Evolutionary conservation across 2,797 vertebrate genomes (phyloP).

Genomic region (Bufotes viridis): DNA sequence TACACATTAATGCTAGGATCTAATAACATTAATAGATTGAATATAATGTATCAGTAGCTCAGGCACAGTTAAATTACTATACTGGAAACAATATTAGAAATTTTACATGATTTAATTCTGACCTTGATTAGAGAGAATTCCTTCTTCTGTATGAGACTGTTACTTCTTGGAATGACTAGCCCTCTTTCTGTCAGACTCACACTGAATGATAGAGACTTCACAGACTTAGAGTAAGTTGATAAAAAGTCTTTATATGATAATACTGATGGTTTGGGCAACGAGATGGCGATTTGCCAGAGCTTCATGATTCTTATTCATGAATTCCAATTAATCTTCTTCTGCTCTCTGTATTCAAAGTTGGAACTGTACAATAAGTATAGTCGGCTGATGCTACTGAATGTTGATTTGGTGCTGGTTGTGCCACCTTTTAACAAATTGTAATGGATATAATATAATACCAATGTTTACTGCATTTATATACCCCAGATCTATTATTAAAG

Average conservation of each 20-base stretch:
- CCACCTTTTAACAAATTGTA: not conserved
- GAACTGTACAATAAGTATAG: not conserved
- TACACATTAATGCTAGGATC: not conserved
- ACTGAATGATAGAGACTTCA: slow-evolving; percentile 38
- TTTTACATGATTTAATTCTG: slow-evolving; percentile 25
- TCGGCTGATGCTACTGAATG: not conserved
- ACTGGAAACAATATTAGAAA: not conserved
- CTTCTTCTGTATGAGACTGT: slow-evolving; percentile 24
- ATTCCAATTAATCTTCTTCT: slow-evolving; percentile 34
- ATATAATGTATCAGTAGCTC: not conserved
- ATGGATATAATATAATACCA: not conserved
- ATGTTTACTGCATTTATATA: not conserved
- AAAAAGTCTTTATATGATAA: slow-evolving; percentile 41
- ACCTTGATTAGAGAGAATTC: slow-evolving; percentile 33
- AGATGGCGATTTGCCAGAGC: slow-evolving; percentile 8
- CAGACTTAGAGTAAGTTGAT: slow-evolving; percentile 19
- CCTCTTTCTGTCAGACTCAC: slow-evolving; percentile 21
- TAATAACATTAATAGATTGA: slow-evolving; percentile 5
- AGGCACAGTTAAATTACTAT: not conserved
- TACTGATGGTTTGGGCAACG: slow-evolving; percentile 36
- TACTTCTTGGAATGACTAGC: slow-evolving; percentile 46
- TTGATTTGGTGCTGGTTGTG: slow-evolving; percentile 4
- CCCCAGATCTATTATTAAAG: not conserved
- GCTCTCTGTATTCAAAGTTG: not conserved
- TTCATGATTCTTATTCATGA: slow-evolving; percentile 31